Conservation (phyloP, 2,888 invertebrate genomes). For the Protula sp. region DNA sequence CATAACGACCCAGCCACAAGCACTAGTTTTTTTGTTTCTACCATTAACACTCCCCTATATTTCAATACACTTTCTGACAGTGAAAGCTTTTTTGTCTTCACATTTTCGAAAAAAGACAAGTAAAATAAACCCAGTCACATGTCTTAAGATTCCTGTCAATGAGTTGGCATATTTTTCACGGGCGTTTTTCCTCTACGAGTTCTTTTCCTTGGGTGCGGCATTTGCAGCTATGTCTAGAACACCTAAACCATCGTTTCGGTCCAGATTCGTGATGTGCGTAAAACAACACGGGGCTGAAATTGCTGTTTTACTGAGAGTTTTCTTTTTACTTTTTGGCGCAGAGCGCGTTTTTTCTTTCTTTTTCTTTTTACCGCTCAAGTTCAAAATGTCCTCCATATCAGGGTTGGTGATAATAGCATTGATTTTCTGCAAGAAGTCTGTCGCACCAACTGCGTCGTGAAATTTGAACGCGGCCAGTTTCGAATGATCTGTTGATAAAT, state of each 20-base stretch:
- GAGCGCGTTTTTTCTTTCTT: slow-evolving; percentile 39
- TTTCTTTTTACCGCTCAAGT: slow-evolving; percentile 55
- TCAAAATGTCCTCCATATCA: slow-evolving; percentile 70
- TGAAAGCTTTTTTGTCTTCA: too few species aligned
- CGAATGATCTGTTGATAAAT: slow-evolving; percentile 71
- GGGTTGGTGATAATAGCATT: slow-evolving; percentile 70
- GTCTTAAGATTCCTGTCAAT: too few species aligned
- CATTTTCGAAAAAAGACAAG: too few species aligned
- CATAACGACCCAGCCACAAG: too few species aligned
- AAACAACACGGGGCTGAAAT: slow-evolving; percentile 81
- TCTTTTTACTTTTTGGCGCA: slow-evolving; percentile 38
- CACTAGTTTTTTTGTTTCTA: too few species aligned
- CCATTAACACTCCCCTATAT: too few species aligned
- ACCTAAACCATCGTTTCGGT: slow-evolving; percentile 40
- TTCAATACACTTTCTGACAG: too few species aligned
- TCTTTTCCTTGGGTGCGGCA: too few species aligned
- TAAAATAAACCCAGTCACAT: too few species aligned
- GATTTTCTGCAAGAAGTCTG: slow-evolving; percentile 58
- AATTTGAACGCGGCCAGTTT: slow-evolving; percentile 74
- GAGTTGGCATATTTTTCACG: too few species aligned
- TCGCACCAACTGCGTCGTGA: slow-evolving; percentile 68
- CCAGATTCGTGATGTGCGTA: slow-evolving; percentile 75
- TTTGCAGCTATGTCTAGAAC: slow-evolving; percentile 9
- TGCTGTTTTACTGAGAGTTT: slow-evolving; percentile 68
- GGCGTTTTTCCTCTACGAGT: too few species aligned